phyloP scores from a whole-genome alignment of 2,888 invertebrate species.

The Parnassius glacialis region DNA sequence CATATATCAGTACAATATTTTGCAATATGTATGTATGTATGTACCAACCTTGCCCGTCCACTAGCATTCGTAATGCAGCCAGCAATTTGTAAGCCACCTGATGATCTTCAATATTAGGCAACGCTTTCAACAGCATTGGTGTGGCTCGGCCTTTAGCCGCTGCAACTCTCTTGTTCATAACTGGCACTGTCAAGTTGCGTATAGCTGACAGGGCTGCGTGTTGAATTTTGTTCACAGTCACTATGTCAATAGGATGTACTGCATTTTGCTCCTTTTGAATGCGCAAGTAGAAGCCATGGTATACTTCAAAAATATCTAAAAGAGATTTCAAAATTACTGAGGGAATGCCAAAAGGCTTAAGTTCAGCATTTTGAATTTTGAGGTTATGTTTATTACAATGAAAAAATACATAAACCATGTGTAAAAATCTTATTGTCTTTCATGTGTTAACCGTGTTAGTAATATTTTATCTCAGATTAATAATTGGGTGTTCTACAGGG shows the following conservation, averaged over 20 bases:
- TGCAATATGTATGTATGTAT: no score
- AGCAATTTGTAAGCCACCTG: constrained; percentile 93
- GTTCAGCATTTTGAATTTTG: neutral
- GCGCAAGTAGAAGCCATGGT: constrained; percentile 45
- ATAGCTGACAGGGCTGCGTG: constrained; percentile 90
- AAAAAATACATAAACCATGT: no score
- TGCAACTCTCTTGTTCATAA: constrained; percentile 86
- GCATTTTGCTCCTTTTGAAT: constrained; percentile 40
- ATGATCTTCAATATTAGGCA: constrained; percentile 85
- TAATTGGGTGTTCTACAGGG: no score
- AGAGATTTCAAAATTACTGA: neutral
- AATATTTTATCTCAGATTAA: no score
- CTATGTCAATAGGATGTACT: constrained; percentile 39
- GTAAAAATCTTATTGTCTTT: no score
- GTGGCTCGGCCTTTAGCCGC: constrained; percentile 83
- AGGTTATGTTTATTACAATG: no score
- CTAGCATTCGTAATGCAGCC: constrained; percentile 91
- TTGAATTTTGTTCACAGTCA: constrained; percentile 73
- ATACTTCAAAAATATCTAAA: constrained; percentile 61
- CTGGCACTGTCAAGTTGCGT: constrained; percentile 87
- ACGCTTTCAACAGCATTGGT: constrained; percentile 82
- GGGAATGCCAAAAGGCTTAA: neutral
- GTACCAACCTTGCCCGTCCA: constrained; percentile 88
- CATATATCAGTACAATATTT: no score
- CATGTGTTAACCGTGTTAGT: no score